Percentiles rank a stretch among this genome's conserved stretches.
These are phyloP conservation scores for Ivindomyrus marchei DNA, from an alignment of 2,113 vertebrate genomes.

Conservation along the genomic window DNA sequence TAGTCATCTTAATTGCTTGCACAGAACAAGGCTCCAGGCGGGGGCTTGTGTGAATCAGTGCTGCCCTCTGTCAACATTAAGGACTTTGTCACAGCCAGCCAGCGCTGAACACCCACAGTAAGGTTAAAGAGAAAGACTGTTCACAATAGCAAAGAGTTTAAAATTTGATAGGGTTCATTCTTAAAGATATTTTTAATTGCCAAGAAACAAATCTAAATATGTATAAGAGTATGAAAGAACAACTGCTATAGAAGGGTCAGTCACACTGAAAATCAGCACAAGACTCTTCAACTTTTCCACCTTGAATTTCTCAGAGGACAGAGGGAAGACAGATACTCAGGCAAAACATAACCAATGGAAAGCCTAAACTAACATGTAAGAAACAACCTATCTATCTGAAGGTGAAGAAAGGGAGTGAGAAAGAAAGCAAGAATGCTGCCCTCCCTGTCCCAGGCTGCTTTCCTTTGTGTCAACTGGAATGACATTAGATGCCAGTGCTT, in stretches of 20 bases:
- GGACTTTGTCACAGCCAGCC: not conserved
- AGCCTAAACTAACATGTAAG: not conserved
- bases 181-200: not conserved
- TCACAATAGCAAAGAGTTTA: not conserved
- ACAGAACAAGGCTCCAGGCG: constrained; percentile 17
- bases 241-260: not conserved
- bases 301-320: constrained; percentile 42
- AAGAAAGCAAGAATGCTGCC: constrained; percentile 2
- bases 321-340: not conserved
- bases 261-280: constrained; percentile 43
- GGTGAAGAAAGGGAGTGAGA: constrained; percentile 29
- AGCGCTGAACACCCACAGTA: not conserved
- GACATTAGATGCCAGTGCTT: constrained; percentile 73
- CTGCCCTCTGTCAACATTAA: not conserved
- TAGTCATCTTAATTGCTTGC: constrained; percentile 40
- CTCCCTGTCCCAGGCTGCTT: constrained; percentile 36
- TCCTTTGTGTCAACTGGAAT: constrained; percentile 66
- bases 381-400: constrained; percentile 33
- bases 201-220: not conserved
- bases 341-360: not conserved
- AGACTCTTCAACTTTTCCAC: constrained; percentile 39
- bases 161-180: not conserved
- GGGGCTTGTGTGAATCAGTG: constrained; percentile 4
- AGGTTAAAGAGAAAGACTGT: not conserved
- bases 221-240: not conserved